Conservation (phyloP, 2,888 invertebrate genomes). For the Amblyjoppa proteus region DNA sequence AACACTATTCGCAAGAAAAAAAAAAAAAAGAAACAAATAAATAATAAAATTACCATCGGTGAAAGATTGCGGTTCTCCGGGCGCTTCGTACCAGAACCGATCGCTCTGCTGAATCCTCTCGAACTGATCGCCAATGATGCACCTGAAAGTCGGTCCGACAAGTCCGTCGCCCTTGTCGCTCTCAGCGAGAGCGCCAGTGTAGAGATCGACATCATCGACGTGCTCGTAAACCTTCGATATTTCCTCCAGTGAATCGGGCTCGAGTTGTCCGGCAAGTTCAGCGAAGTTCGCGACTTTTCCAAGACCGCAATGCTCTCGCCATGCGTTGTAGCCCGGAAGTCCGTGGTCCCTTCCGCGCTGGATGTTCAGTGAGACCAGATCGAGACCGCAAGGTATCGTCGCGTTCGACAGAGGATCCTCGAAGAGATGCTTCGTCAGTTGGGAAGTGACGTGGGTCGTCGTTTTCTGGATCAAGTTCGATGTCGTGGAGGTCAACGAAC, state of each 20-base stretch:
- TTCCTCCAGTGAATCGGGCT: conserved; percentile 87
- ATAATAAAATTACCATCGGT: conserved; percentile 86
- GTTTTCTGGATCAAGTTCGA: conserved; percentile 81
- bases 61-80: conserved; percentile 88
- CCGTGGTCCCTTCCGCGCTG: conserved; percentile 96
- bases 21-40: conserved; percentile 2
- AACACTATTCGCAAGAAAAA: too few relatives aligned
- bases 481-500: conserved; percentile 88
- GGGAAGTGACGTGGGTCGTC: conserved; percentile 83
- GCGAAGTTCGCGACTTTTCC: conserved; percentile 87
- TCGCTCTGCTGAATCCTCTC: conserved; percentile 92
- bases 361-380: conserved; percentile 94
- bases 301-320: conserved; percentile 92
- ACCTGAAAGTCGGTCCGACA: conserved; percentile 94
- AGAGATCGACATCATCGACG: conserved; percentile 95
- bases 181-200: conserved; percentile 95
- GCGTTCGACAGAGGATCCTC: conserved; percentile 85
- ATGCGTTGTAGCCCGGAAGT: conserved; percentile 91
- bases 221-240: conserved; percentile 90
- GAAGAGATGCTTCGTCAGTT: conserved; percentile 90
- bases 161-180: conserved; percentile 89
- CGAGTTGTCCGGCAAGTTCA: conserved; percentile 89
- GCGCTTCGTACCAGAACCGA: conserved; percentile 95
- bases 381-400: conserved; percentile 89
- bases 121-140: conserved; percentile 95